Evolutionary conservation across 2,113 vertebrate genomes (phyloP), one percentile per base, ranked within the genome.

Genomic region (Ceyx cyanopectus): DNA sequence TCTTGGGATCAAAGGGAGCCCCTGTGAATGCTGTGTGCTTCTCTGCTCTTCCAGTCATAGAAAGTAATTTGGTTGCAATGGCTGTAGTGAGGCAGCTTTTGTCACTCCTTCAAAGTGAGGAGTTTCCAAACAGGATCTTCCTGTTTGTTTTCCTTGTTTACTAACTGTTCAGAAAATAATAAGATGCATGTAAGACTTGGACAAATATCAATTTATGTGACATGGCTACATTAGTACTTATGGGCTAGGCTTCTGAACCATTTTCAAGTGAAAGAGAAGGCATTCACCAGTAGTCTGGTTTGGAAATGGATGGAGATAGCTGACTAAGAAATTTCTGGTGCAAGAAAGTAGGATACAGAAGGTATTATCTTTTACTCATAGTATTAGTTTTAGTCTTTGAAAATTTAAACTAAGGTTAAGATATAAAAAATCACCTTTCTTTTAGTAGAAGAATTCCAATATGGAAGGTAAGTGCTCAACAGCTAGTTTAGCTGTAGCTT

Each of bases 1-100:
- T 91, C 68, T 50, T 78, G 65, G 88, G 89, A 93, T 97, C 94
- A 97, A 96, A 96, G 92, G 74, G 14, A 14, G 91, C 63, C 84
- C 63, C 51, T 57, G 80, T 56, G 76, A 91, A 70, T 81, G 74
- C 79, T 26, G n/a, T 77, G 84, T 41, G 50, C 70, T 63, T 27
- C 85, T 91, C 8, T 10, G 16, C 75, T 78, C 77, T 78, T 57
- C 78, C 69, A 81, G 66, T 69, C 63, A 16, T 63, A 83, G 87
- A 88, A 91, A 91, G 84, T 75, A 14, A 2, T 77, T 92, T 85
- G 76, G 17, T 32, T 93, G 80, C 79, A 34, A 34, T 20, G 63
- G 41, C 46, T 91, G 58, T 41, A 50, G 63, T 12, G 45, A 48
- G 62, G 74, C 43, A 29, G 82, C 81, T 81, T 80, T 96, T 95